phyloP scores from a whole-genome alignment of 2,797 vertebrate genomes.

The Dermochelys coriacea region DNA sequence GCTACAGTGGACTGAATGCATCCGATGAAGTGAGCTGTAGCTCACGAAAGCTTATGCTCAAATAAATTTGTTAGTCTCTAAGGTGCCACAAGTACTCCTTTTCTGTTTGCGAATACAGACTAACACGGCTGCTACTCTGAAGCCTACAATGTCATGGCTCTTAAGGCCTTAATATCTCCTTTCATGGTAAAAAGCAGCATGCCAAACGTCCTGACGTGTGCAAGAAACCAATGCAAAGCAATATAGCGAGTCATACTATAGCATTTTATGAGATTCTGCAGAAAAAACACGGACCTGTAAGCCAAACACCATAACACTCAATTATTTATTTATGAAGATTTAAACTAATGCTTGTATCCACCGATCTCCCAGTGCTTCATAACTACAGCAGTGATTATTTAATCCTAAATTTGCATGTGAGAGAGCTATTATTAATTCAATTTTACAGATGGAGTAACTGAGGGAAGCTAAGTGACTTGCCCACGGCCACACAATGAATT shows the following conservation, averaged over 20 bases:
- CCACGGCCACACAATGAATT: background rate
- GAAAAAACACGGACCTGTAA: background rate
- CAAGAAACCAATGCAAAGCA: background rate
- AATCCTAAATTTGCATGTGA: background rate
- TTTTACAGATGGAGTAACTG: background rate
- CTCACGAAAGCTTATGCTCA: too few relatives aligned
- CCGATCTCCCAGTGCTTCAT: background rate
- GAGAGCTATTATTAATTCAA: background rate
- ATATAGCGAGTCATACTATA: background rate
- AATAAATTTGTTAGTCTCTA: too few relatives aligned
- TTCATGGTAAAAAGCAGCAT: background rate
- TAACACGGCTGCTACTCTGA: too few relatives aligned
- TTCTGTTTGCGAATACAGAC: too few relatives aligned
- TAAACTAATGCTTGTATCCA: background rate
- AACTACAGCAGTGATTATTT: background rate
- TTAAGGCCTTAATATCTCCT: background rate
- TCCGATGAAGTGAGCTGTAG: too few relatives aligned
- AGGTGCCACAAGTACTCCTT: too few relatives aligned
- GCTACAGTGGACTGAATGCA: too few relatives aligned
- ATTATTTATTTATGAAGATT: background rate
- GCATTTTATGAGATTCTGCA: background rate
- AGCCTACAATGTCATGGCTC: background rate
- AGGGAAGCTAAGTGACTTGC: background rate
- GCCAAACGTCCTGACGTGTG: background rate
- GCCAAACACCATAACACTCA: background rate